Conservation (phyloP, 2,888 invertebrate species). For the Sabatieria punctata region DNA sequence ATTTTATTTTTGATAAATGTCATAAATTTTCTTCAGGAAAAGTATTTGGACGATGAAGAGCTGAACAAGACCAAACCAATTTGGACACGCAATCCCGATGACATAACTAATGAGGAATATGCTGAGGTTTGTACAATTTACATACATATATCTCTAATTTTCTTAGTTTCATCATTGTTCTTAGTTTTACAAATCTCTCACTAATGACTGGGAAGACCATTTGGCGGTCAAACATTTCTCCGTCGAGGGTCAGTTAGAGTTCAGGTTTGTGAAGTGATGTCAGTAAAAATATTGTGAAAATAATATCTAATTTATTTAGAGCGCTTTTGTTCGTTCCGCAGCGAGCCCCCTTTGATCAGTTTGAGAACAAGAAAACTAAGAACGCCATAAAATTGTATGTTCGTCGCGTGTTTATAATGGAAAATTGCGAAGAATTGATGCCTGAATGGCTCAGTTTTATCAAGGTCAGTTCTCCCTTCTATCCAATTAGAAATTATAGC, state of each 20-base stretch:
- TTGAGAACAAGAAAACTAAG: constrained; percentile 93
- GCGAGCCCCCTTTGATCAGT: constrained; percentile 73
- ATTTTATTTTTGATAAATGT: neutral
- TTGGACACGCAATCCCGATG: constrained; percentile 42
- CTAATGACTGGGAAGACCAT: constrained; percentile 43
- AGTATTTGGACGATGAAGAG: constrained; percentile 93
- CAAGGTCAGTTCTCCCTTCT: too few species aligned
- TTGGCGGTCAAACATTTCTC: constrained; percentile 39
- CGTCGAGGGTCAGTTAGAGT: constrained; percentile 36
- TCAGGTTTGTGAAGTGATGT: too few species aligned
- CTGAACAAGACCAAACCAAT: constrained; percentile 60
- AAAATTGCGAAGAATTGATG: constrained; percentile 97
- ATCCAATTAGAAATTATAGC: too few species aligned
- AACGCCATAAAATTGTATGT: constrained; percentile 97
- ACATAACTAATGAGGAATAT: constrained; percentile 40
- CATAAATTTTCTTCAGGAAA: constrained; percentile 56
- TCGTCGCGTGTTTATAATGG: constrained; percentile 96
- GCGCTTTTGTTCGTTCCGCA: constrained; percentile 40
- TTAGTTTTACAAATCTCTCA: constrained; percentile 38
- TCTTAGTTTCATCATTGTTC: too few species aligned
- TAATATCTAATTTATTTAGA: too few species aligned
- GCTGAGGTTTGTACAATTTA: too few species aligned
- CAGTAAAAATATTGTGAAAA: too few species aligned
- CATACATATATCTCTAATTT: too few species aligned
- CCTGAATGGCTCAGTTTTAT: constrained; percentile 70